Percentiles rank a stretch among this genome's conserved stretches.
Evolutionary conservation across 2,113 vertebrate species (phyloP).

Genomic region (Leptocoma aspasia): DNA sequence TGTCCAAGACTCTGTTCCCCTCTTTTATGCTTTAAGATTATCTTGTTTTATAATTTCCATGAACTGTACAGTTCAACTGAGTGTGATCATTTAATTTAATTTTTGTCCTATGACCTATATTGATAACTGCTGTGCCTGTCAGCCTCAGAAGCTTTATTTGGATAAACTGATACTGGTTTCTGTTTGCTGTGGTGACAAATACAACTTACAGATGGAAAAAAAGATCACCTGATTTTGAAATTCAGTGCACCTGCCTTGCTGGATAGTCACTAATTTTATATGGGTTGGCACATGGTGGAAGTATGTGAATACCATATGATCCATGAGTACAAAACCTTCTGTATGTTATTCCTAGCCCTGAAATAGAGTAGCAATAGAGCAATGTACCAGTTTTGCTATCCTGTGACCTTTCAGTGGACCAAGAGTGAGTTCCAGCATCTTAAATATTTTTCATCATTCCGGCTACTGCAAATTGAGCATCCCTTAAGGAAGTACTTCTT

Average conservation of each 20-base stretch:
- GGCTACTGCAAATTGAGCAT: background rate
- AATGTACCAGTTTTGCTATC: background rate
- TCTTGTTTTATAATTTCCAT: background rate
- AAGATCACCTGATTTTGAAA: background rate
- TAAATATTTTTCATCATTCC: background rate
- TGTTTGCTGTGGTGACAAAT: background rate
- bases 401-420: background rate
- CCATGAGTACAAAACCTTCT: background rate
- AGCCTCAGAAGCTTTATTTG: background rate
- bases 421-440: background rate
- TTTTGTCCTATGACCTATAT: background rate
- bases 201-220: background rate
- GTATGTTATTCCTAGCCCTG: background rate
- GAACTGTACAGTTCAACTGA: background rate
- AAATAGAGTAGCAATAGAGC: background rate
- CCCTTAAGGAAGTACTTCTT: background rate
- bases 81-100: background rate
- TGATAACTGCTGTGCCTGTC: background rate
- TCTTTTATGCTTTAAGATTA: background rate
- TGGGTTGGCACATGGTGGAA: background rate
- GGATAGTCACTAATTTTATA: background rate
- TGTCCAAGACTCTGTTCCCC: background rate
- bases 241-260: background rate
- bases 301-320: background rate
- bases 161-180: background rate